Evolutionary conservation across 2,113 vertebrate genomes (phyloP).

Genomic region (Gopherus evgoodei): DNA sequence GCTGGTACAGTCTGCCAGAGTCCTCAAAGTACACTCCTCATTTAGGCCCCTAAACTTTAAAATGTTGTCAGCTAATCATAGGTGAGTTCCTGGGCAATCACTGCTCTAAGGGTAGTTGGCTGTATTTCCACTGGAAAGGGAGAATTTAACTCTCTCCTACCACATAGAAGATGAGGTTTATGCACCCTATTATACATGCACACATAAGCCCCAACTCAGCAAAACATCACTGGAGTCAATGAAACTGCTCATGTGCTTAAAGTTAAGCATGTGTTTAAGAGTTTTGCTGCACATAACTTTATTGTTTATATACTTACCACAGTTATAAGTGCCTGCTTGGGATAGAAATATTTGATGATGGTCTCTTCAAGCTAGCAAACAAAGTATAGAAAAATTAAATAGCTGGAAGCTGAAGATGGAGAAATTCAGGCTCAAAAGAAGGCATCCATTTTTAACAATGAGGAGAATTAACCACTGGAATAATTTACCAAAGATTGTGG

Average conservation of each 20-base stretch:
- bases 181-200: neutral
- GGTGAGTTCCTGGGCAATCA: neutral
- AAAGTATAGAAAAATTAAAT: no score
- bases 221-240: neutral
- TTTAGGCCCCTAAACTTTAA: neutral
- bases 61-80: neutral
- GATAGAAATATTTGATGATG: no score
- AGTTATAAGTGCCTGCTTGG: no score
- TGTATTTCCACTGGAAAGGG: neutral
- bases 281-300: neutral
- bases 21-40: neutral
- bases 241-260: neutral
- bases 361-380: no score
- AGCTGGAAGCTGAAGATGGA: no score
- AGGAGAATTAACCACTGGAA: no score
- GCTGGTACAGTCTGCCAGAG: neutral
- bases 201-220: neutral
- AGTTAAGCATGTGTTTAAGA: neutral
- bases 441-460: no score
- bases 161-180: neutral
- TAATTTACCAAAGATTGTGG: no score
- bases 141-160: neutral
- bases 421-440: no score
- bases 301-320: neutral
- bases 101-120: neutral